Base-by-base conservation (phyloP, 2,113 vertebrate species). In the Thomomys bottae region DNA sequence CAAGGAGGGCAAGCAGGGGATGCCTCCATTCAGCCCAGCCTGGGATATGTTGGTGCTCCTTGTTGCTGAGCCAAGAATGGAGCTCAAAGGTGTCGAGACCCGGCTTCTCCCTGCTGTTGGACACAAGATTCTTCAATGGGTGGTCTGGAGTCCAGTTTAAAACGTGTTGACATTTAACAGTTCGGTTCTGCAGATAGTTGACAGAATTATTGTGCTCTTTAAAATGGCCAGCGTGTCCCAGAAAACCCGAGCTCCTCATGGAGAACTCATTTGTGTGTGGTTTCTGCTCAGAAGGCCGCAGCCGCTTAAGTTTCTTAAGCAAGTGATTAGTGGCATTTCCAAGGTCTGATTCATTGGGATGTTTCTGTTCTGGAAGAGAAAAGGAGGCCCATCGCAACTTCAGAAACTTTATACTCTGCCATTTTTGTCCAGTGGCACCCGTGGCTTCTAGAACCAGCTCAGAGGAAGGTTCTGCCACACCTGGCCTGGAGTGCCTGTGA, bases 201-300 rank as follows among this genome's bases (percentile, higher is more conserved):
- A 88, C 79, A 76, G 87, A 38, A 93, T 94, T 88, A 87, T 66
- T 93, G 84, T 87, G 72, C 84, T 90, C 87, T 88, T 84, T 91
- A 82, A 93, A 78, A 77, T 15, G 72, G 88, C 94, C 95, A 84
- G 86, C 3, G 1, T 90, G 90, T 92, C 96, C 94, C 88, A 88
- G 94, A 94, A 93, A 92, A 78, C 17, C 80, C 0, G 0, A 0
- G 18, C 54, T 40, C 34, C 90, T 94, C 79, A 78, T 78, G 80
- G 80, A 92, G 92, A 93, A 92, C 66, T 92, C 77, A 92, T 96
- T 90, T 95, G 96, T 67, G 24, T 93, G 93, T 88, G 94, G 96
- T 95, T 96, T 95, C 88, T 93, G 1, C 71, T 95, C 80, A 88
- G 88, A 94, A 93, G 84, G 72, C 75, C 85, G 81, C 91, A 79